Base-by-base conservation (phyloP, 1,140 invertebrate genomes). In the Zaprionus ornatus region DNA sequence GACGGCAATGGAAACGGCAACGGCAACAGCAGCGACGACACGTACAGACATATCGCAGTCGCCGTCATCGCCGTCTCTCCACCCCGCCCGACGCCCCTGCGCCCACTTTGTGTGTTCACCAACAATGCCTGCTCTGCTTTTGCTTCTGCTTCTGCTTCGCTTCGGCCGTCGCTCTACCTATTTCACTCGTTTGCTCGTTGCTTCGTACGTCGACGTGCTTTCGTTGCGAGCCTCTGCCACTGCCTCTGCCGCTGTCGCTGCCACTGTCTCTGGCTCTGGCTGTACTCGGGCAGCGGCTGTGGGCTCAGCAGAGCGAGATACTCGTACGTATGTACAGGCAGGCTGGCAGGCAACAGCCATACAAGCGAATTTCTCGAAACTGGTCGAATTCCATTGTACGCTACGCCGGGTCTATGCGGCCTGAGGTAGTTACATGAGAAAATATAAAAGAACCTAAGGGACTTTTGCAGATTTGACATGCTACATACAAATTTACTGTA, bases 261-360 rank as follows among this genome's bases (percentile, higher is more conserved):
- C 81, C 65, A 21, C 9, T 50, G 45, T 19, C 45, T 50, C 45
- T 50, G 45, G 45, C 45, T 62, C 77, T 79, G 77, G 79, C 79
- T 87, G 75, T 87, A 82, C 83, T 76, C 70, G 54, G 74, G n/a
- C 74, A 54, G 74, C 79, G 81, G 73, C 83, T 70, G 79, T 71
- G 60, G 63, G 54, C 81, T 69, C 78, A 76, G 50, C 73, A 85
- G 82, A 87, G 83, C 83, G 83, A 86, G 76, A 86, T 87, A 86
- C 67, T 75, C 52, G 79, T 45, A 73, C 61, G 64, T 70, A 19
- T 27, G 48, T 21, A 59, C 65, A 61, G 17, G n/a, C 29, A 37
- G 35, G 29, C 23, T 40, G 32, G 52, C 32, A 23, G 19, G 57
- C 35, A n/a, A 59, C 27, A 40, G 66, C 59, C 32, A 48, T 61